Conservation (phyloP, 2,888 invertebrate genomes). For the Mylabris sibirica region DNA sequence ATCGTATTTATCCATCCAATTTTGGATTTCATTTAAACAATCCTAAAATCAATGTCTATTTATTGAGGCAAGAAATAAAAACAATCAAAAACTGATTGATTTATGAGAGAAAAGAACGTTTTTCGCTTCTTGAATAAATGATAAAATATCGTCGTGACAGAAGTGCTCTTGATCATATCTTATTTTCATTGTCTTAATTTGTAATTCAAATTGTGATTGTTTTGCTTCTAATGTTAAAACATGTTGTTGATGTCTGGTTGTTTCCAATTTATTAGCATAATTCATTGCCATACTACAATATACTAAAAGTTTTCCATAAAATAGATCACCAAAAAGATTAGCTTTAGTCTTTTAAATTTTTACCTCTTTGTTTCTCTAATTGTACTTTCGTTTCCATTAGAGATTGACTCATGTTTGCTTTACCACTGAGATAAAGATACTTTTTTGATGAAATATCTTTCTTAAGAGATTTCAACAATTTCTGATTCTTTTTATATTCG, state of each 20-base stretch:
- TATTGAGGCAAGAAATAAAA: background rate
- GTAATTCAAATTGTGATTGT: background rate
- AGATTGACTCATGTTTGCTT: background rate
- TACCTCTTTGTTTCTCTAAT: background rate
- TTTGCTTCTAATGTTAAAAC: background rate
- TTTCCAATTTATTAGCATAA: conserved; percentile 15
- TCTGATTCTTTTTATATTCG: background rate
- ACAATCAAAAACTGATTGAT: background rate
- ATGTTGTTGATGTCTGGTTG: conserved; percentile 17
- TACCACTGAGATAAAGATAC: background rate
- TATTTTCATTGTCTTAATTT: conserved; percentile 7
- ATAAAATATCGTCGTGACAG: conserved; percentile 5
- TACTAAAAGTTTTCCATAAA: background rate
- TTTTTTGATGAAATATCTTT: background rate
- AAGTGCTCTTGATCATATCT: background rate
- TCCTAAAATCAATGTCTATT: conserved; percentile 3
- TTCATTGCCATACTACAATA: conserved; percentile 3
- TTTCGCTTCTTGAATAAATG: conserved; percentile 10
- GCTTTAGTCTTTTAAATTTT: background rate
- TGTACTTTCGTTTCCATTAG: background rate
- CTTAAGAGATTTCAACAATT: background rate
- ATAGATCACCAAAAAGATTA: background rate
- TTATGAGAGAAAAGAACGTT: background rate
- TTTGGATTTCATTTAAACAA: conserved; percentile 16
- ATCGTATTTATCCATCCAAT: conserved; percentile 20